phyloP scores from a whole-genome alignment of 2,888 invertebrate genomes.

The Ectemnius cavifrons region DNA sequence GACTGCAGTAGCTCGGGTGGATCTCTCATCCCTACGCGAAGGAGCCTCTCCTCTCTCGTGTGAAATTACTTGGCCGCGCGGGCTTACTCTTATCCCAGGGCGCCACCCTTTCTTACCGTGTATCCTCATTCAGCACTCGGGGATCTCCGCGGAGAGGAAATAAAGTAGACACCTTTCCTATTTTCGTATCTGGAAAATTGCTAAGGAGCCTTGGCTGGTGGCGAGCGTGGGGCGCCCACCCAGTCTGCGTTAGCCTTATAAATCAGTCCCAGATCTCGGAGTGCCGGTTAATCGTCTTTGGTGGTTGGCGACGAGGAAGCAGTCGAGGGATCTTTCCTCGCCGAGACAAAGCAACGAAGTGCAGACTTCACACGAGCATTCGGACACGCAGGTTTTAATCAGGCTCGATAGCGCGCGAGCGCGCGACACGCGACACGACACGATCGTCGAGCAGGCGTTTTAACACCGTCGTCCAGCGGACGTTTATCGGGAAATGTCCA shows the following conservation, averaged over 20 bases:
- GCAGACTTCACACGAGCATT: background rate
- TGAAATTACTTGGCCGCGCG: constrained; percentile 77
- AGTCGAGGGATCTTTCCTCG: background rate
- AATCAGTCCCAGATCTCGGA: constrained; percentile 42
- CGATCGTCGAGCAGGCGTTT: background rate
- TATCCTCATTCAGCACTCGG: constrained; percentile 73
- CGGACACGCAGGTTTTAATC: background rate
- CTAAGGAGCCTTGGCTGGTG: constrained; percentile 53
- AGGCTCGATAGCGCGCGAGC: background rate
- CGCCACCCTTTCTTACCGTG: constrained; percentile 69
- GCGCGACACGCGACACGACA: no score
- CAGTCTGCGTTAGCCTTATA: constrained; percentile 43
- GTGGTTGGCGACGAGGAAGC: background rate
- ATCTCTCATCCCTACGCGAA: constrained; percentile 45
- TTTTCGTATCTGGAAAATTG: constrained; percentile 76
- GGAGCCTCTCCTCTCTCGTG: constrained; percentile 70
- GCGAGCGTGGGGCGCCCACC: constrained; percentile 12
- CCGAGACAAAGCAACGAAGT: background rate
- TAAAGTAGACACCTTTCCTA: constrained; percentile 77
- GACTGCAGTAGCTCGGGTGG: constrained; percentile 61
- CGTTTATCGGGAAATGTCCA: constrained; percentile 6
- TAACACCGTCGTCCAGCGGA: background rate
- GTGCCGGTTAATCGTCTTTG: constrained; percentile 33
- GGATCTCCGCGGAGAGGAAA: constrained; percentile 68
- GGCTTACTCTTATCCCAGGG: constrained; percentile 75